These are phyloP conservation scores for Polia nebulosa DNA, from an alignment of 2,888 invertebrate species.

Conservation along the genomic window DNA sequence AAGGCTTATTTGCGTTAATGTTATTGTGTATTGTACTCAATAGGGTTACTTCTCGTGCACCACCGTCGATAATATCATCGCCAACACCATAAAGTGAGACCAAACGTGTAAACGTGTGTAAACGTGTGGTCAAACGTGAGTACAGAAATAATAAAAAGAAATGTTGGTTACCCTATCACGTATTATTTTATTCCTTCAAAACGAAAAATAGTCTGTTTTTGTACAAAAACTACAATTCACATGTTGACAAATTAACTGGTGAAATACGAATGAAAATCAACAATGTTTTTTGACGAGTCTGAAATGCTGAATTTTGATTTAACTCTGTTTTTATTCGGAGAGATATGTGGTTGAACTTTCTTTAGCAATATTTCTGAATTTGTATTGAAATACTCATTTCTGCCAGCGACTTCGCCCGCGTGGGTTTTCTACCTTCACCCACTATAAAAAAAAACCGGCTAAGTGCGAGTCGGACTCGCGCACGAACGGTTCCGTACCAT, in stretches of 20 bases:
- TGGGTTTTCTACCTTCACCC: too few species aligned
- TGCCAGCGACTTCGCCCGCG: neutral
- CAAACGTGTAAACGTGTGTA: too few species aligned
- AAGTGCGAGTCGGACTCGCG: too few species aligned
- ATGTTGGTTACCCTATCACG: constrained; percentile 35
- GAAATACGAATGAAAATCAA: constrained; percentile 51
- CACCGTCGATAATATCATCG: too few species aligned
- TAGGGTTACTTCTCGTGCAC: too few species aligned
- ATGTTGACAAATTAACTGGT: constrained; percentile 67
- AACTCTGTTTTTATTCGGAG: constrained; percentile 27
- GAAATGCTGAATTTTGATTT: constrained; percentile 43
- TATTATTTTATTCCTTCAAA: constrained; percentile 57
- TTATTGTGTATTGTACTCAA: too few species aligned
- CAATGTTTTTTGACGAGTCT: constrained; percentile 46
- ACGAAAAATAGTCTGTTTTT: constrained; percentile 47
- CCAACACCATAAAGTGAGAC: too few species aligned
- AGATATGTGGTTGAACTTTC: constrained; percentile 21
- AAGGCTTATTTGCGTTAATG: too few species aligned
- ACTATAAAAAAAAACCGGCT: too few species aligned
- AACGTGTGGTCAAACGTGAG: too few species aligned
- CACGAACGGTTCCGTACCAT: too few species aligned
- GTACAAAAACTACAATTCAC: constrained; percentile 59
- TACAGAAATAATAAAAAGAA: too few species aligned
- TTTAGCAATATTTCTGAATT: constrained; percentile 24
- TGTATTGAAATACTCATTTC: neutral